A percentile compares a stretch with the other conserved stretches of the same genome.
phyloP scores from a whole-genome alignment of 2,888 invertebrate species.

The Andrena flavipes region DNA sequence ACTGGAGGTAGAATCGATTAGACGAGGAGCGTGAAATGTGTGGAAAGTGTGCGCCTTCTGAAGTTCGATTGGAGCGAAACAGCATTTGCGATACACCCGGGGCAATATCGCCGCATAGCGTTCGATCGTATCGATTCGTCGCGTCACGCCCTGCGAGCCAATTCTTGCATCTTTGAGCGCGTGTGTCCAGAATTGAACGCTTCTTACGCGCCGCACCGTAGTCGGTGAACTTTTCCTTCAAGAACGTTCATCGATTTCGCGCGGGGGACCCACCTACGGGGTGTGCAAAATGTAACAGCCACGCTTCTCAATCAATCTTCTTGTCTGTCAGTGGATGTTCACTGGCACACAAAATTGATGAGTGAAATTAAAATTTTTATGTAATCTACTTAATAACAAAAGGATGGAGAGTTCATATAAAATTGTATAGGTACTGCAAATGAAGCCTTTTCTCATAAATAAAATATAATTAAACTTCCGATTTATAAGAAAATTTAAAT shows the following conservation, averaged over 20 bases:
- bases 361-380: too few species aligned
- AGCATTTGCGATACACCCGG: background rate
- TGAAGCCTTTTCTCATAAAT: too few species aligned
- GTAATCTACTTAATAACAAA: too few species aligned
- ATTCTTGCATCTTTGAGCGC: slow-evolving; percentile 4
- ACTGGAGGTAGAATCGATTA: background rate
- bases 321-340: too few species aligned
- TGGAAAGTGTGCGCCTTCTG: background rate
- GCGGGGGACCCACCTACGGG: background rate
- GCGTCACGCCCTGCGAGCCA: slow-evolving; percentile 49
- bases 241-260: slow-evolving; percentile 25
- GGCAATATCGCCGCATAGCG: slow-evolving; percentile 20
- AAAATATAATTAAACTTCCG: too few species aligned
- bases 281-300: too few species aligned
- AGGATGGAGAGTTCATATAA: too few species aligned
- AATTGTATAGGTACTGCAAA: too few species aligned
- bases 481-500: too few species aligned
- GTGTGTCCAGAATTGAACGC: background rate
- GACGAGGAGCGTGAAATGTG: too few species aligned
- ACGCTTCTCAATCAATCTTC: too few species aligned
- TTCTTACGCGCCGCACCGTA: background rate
- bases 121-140: slow-evolving; percentile 67
- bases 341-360: too few species aligned
- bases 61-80: background rate
- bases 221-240: slow-evolving; percentile 1